Evolutionary conservation across 1,140 invertebrate species (phyloP), one percentile per base, ranked within the genome.

Genomic region (Stratiolaelaps scimitus): DNA sequence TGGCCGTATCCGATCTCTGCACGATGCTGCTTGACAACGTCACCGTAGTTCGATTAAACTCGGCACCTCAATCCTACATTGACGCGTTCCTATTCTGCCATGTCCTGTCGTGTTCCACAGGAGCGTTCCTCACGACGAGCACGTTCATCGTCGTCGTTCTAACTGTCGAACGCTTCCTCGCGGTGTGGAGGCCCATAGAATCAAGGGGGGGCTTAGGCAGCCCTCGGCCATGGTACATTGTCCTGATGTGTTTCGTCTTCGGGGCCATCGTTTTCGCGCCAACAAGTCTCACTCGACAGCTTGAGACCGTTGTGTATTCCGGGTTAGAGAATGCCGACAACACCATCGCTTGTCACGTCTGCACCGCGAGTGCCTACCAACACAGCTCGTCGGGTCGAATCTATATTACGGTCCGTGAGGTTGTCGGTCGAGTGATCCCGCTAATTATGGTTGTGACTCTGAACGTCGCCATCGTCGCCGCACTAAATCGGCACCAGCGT

Each of bases 121-220:
- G 15, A 5, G 34, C 26, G 10, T 60, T 26, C 17, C 53, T 60
- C 2, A 26, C 23, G 5, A 29, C 26, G 6, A 60, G 53, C 34
- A 60, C 26, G 17, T 60, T 60, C 10, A 60, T 60, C 4, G 23
- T 60, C 26, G 53, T 60, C 26, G 23, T 20, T 23, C 53, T 60
- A 34, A 60, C 53, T 17, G 23, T 60, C 53, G 53, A 60, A 29
- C 23, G 53, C 23, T 60, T 17, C 10, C 53, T 15, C 1, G 53
- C 53, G 15, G 53, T 60, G 26, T 60, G 53, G 26, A 29, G 26
- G 17, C 53, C 53, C 10, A 20, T 26, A 20, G 15, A 60, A 10
- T 19, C 23, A 19, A 15, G 23, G 34, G 34, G 34, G 4, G 34
- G 10, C 10, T 10, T 40, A 1, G 15, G 15, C 2, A 60, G 10